Evolutionary conservation across 1,140 invertebrate species (phyloP), one percentile per base, ranked within the genome.

Genomic region (Rhopalosiphum padi): DNA sequence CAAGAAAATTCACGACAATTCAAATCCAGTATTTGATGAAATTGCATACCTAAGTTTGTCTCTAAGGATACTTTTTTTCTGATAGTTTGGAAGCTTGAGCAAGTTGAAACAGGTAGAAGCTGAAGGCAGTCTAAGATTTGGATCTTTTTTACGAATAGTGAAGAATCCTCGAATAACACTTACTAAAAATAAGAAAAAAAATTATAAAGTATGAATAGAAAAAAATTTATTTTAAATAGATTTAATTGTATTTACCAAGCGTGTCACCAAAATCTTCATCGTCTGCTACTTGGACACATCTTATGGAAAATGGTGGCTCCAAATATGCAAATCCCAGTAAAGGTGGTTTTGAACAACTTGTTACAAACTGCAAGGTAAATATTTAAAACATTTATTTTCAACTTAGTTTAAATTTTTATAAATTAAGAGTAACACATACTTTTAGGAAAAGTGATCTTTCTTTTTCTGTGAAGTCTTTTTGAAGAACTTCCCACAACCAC

Each of bases 61-160:
- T 46, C 98, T 96, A 22, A 99, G 95, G 3, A 98, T 99, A 94
- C 97, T 97, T 95, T 99, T 98, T 95, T 99, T 99, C 95, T 99
- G 98, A 95, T 99, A 99, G 95, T 99, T 99, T 91, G 99, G 99
- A 94, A 99, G 96, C 95, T 99, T 99, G 25, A 99, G 96, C 48
- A 99, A 96, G 96, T 99, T 99, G 95, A 99, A 99, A 95, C 99
- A 99, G 0, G 99, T 99, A 0, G 99, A 99, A 0, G 99, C 99
- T 0, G 99, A 99, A 46, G 99, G 99, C 60, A 99, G 96, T 53
- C 99, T 96, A 95, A 99, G 98, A 89, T 99, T 97, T 0, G 99
- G 98, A 96, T 99, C 99, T 95, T 98, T 98, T 95, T 99, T 99
- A 55, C 98, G 96, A 94, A 99, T 99, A 48, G 99, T 99, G 94